Evolutionary conservation across 2,113 vertebrate species (phyloP).

Genomic region (Natator depressus): DNA sequence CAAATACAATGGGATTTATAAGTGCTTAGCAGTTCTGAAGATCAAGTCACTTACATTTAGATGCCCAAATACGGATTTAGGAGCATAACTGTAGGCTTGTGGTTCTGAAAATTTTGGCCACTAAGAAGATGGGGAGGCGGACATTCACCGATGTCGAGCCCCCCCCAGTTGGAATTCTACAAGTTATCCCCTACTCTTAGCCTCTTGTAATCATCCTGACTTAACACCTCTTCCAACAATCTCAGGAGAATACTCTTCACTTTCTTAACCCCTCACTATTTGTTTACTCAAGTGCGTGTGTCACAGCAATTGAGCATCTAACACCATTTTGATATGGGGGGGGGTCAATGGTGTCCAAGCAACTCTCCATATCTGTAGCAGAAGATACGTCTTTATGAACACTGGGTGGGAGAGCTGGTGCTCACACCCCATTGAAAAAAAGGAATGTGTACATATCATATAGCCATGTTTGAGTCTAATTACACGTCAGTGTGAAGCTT

Average conservation of each 20-base stretch:
- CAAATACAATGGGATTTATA: not conserved
- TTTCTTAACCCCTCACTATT: not conserved
- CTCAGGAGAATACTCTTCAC: not conserved
- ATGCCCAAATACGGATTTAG: not conserved
- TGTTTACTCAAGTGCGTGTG: not conserved
- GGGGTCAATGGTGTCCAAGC: not conserved
- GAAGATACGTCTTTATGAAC: not conserved
- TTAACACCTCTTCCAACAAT: not conserved
- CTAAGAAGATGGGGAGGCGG: not conserved
- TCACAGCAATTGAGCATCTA: not conserved
- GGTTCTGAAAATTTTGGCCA: not conserved
- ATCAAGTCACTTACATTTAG: not conserved
- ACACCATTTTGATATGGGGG: not conserved
- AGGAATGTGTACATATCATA: not conserved
- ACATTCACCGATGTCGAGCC: not conserved
- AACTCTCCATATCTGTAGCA: not conserved
- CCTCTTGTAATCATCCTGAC: not conserved
- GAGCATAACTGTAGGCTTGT: not conserved
- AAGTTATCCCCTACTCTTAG: not conserved
- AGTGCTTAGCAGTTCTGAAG: not conserved
- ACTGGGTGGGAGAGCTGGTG: not conserved
- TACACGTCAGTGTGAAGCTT: not conserved
- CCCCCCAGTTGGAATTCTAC: not conserved
- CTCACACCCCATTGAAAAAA: not conserved
- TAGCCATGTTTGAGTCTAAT: not conserved